Conservation (phyloP, 1,140 invertebrate genomes). For the Leucophenga varia region DNA sequence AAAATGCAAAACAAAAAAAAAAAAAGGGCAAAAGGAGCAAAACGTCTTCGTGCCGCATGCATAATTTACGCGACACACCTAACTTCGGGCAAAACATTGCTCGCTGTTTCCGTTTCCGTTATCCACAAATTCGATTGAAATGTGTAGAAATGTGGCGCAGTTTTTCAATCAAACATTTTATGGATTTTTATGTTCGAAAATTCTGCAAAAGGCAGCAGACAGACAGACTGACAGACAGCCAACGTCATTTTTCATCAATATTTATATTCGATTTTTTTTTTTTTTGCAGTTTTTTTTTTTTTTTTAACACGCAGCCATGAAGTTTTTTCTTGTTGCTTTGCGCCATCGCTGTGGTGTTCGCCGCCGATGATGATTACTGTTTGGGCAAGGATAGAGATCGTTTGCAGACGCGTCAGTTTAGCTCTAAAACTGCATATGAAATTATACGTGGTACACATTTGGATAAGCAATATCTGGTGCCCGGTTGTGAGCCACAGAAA, state of each 20-base stretch:
- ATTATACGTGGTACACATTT: constrained; percentile 59
- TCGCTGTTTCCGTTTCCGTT: neutral
- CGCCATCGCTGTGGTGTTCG: constrained; percentile 9
- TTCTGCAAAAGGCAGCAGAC: too few relatives aligned
- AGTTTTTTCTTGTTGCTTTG: constrained; percentile 30
- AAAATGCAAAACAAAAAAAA: too few relatives aligned
- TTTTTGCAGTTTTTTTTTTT: too few relatives aligned
- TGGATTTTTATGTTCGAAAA: too few relatives aligned
- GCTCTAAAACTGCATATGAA: constrained; percentile 67
- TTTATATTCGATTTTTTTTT: neutral
- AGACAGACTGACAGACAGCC: too few relatives aligned
- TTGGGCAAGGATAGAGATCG: constrained; percentile 62
- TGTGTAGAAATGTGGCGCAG: neutral
- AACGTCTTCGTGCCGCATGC: too few relatives aligned
- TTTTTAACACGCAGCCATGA: too few relatives aligned
- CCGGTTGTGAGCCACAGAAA: constrained; percentile 64
- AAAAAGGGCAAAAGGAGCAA: too few relatives aligned
- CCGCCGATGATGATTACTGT: constrained; percentile 60
- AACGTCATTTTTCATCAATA: too few relatives aligned
- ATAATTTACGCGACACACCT: too few relatives aligned
- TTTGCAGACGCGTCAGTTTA: constrained; percentile 61
- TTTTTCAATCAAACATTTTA: too few relatives aligned
- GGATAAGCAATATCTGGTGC: constrained; percentile 60
- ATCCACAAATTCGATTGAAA: neutral
- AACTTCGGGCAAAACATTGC: too few relatives aligned